phyloP scores from a whole-genome alignment of 2,888 invertebrate species.

The Hypomecis punctinalis region DNA sequence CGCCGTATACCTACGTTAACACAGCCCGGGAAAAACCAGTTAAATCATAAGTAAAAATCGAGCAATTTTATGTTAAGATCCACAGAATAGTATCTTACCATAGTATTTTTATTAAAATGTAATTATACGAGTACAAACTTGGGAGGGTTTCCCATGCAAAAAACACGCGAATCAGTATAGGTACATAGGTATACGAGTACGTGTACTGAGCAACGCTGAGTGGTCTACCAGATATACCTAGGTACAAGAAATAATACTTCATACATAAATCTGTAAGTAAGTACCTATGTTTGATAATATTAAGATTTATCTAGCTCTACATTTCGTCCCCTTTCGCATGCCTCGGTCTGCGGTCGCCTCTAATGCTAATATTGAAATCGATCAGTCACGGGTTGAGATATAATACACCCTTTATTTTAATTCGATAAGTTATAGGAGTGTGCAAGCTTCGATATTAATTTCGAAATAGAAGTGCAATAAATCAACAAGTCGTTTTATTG shows the following conservation, averaged over 20 bases:
- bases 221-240: background rate
- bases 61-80: no score
- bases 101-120: no score
- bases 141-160: no score
- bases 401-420: constrained; percentile 49
- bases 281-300: constrained; percentile 16
- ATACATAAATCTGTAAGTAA: background rate
- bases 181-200: no score
- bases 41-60: no score
- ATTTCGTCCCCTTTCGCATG: constrained; percentile 45
- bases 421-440: background rate
- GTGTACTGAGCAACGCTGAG: no score
- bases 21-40: no score
- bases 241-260: background rate
- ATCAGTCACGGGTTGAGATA: constrained; percentile 57
- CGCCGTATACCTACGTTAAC: no score
- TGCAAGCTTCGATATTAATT: background rate
- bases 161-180: no score
- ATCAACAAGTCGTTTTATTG: no score
- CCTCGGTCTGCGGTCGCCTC: constrained; percentile 61
- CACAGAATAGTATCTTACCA: no score
- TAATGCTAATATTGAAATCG: constrained; percentile 71
- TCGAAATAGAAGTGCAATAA: background rate
- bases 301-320: constrained; percentile 35
- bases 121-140: no score